A percentile compares a stretch with the other conserved stretches of the same genome.
Evolutionary conservation across 2,797 vertebrate genomes (phyloP).

Genomic region (Bradypus variegatus): DNA sequence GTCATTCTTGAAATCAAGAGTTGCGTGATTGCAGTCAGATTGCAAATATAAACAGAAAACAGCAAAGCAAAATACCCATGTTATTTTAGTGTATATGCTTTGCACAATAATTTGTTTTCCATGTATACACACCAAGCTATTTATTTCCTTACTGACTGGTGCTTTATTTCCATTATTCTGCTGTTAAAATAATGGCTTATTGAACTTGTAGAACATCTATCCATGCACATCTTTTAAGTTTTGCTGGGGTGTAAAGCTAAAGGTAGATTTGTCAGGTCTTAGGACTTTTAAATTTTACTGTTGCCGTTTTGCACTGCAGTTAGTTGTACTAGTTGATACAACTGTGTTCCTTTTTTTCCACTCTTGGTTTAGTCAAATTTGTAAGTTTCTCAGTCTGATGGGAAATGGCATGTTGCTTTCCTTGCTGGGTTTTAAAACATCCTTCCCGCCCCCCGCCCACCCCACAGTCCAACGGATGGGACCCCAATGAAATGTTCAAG

Average conservation of each 20-base stretch:
- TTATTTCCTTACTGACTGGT: not conserved
- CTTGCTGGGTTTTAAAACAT: not conserved
- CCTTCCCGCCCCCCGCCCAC: not conserved
- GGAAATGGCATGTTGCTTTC: not conserved
- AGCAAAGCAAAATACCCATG: not conserved
- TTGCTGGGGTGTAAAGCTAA: not conserved
- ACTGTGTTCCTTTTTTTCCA: not conserved
- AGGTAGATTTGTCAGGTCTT: not conserved
- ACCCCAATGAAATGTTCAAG: slow-evolving; percentile 94
- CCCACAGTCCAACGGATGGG: slow-evolving; percentile 89
- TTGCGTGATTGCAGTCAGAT: not conserved
- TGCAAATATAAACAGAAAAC: not conserved
- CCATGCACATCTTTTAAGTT: not conserved
- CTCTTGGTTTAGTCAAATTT: not conserved
- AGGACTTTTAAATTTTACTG: not conserved
- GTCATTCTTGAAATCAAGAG: not conserved
- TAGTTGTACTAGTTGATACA: not conserved
- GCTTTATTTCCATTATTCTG: not conserved
- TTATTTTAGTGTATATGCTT: not conserved
- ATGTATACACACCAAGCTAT: not conserved
- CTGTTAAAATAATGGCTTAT: not conserved
- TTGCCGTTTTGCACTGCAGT: not conserved
- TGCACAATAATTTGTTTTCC: not conserved
- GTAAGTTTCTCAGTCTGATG: not conserved
- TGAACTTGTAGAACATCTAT: not conserved